Conservation (phyloP, 2,113 vertebrate species). For the Polyodon spathula region DNA sequence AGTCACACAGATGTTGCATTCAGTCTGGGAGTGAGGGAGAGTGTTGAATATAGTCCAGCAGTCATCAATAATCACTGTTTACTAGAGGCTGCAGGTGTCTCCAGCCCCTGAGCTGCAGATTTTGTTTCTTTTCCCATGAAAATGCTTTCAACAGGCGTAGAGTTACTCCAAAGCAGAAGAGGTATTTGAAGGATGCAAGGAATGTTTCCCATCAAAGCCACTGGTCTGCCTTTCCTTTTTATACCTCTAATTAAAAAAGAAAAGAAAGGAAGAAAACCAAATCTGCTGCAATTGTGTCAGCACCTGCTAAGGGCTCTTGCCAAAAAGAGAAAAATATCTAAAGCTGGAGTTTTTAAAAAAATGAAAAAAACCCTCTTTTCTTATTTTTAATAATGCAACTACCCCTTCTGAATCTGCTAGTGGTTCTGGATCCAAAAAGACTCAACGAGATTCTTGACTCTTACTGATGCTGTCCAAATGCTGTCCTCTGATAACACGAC, state of each 20-base stretch:
- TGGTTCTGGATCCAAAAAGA: too few species aligned
- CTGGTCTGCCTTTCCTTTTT: conserved; percentile 39
- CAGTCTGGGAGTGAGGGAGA: conserved; percentile 5
- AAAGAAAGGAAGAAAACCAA: conserved; percentile 23
- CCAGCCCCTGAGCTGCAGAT: conserved; percentile 22
- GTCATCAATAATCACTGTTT: conserved; percentile 41
- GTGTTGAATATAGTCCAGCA: conserved; percentile 38
- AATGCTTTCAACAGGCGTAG: conserved; percentile 59
- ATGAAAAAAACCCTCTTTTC: neutral
- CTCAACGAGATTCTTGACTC: too few species aligned
- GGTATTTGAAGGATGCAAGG: conserved; percentile 49
- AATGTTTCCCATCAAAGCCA: conserved; percentile 51
- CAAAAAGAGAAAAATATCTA: conserved; percentile 21
- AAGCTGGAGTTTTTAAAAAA: conserved; percentile 25
- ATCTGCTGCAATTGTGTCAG: conserved; percentile 27
- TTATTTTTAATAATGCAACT: conserved; percentile 29
- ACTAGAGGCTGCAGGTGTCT: conserved; percentile 49
- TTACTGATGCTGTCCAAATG: too few species aligned
- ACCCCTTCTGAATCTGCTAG: conserved; percentile 16
- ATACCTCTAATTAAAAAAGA: conserved; percentile 45
- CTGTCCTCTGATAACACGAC: too few species aligned
- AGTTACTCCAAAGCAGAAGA: conserved; percentile 44
- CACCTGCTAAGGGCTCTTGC: conserved; percentile 37
- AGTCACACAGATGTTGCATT: conserved; percentile 6
- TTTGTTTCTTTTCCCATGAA: conserved; percentile 37